Conservation (phyloP, 2,113 vertebrate species). For the Strix uralensis region DNA sequence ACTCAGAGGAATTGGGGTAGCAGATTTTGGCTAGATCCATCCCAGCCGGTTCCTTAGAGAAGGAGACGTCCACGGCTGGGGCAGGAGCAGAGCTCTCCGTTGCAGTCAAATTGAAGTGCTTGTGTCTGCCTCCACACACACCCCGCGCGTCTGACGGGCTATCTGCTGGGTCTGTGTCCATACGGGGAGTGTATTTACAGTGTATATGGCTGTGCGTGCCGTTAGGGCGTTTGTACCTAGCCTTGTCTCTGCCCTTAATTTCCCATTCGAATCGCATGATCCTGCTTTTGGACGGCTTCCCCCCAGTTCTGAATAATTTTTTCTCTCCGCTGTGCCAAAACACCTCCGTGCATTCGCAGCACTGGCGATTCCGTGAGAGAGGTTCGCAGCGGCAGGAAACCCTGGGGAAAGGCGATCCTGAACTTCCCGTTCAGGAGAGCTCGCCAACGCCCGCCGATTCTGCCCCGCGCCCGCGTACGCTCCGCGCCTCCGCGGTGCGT, state of each 20-base stretch:
- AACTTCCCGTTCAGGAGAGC: constrained; percentile 39
- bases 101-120: constrained; percentile 3
- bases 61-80: background rate
- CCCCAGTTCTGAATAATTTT: background rate
- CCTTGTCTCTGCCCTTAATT: background rate
- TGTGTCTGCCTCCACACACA: background rate
- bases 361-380: background rate
- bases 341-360: background rate
- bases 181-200: background rate
- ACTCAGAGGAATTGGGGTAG: background rate
- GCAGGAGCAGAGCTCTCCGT: background rate
- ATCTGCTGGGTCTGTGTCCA: background rate
- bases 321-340: background rate
- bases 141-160: background rate
- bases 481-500: background rate
- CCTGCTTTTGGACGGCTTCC: background rate
- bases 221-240: background rate
- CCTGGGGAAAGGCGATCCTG: constrained; percentile 26
- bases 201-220: background rate
- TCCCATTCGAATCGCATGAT: background rate
- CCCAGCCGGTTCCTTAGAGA: background rate
- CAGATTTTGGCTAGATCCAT: background rate
- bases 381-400: constrained; percentile 7
- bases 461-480: background rate
- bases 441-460: background rate